These are phyloP conservation scores for Pseudochirops corinnae DNA, from an alignment of 2,797 vertebrate species.

Conservation along the genomic window DNA sequence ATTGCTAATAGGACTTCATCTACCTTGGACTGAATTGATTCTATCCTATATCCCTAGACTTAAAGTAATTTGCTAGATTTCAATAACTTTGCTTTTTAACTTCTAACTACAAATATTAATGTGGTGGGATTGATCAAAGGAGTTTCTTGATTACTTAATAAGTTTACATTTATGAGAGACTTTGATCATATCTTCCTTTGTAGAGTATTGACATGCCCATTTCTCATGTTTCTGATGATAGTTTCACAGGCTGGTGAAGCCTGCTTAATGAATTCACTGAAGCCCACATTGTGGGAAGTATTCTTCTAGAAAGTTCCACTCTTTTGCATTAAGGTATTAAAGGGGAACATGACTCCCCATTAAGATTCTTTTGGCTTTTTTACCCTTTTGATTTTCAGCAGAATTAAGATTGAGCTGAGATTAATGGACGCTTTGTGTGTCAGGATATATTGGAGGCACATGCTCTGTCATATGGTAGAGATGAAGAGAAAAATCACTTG, in stretches of 20 bases:
- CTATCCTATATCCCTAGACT: neutral
- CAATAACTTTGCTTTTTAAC: neutral
- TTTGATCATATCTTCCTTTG: neutral
- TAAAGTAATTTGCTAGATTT: neutral
- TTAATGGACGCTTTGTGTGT: neutral
- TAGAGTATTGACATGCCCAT: neutral
- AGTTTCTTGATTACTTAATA: neutral
- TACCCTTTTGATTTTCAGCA: neutral
- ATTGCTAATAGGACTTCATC: neutral
- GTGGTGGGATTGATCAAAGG: neutral
- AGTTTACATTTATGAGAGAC: neutral
- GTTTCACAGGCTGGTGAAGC: neutral
- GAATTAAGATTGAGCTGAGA: neutral
- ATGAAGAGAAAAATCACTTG: neutral
- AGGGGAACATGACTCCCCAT: neutral
- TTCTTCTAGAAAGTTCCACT: too few relatives aligned
- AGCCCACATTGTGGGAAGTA: too few relatives aligned
- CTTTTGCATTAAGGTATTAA: too few relatives aligned
- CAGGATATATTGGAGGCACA: neutral
- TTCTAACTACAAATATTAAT: neutral
- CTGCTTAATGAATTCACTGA: too few relatives aligned
- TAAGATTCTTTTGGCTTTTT: neutral
- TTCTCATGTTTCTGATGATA: neutral
- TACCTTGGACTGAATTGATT: neutral
- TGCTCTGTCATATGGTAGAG: neutral